Evolutionary conservation across 2,888 invertebrate species (phyloP).

Genomic region (Melitaea athalia): DNA sequence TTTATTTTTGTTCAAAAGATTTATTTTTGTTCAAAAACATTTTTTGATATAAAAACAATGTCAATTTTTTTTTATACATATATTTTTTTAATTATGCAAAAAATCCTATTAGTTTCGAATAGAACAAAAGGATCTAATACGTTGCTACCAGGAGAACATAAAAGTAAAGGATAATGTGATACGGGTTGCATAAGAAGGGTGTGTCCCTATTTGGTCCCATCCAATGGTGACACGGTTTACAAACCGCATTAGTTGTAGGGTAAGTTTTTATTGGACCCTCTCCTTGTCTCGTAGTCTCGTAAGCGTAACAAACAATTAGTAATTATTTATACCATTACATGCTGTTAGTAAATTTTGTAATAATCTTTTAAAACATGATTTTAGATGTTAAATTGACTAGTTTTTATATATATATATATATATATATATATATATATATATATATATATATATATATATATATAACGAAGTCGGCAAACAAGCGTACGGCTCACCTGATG

Average conservation of each 20-base stretch:
- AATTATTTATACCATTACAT: background rate
- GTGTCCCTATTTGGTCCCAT: conserved; percentile 17
- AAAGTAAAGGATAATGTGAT: conserved; percentile 9
- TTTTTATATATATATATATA: background rate
- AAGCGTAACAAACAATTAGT: background rate
- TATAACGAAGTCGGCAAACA: background rate
- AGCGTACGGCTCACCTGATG: too few species aligned
- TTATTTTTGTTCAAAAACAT: too few species aligned
- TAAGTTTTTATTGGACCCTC: conserved; percentile 18
- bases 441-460: background rate
- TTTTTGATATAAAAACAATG: too few species aligned
- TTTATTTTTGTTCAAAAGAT: too few species aligned
- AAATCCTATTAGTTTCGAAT: background rate
- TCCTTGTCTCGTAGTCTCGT: conserved; percentile 1
- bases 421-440: too few species aligned
- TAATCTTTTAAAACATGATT: background rate
- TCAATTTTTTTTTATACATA: too few species aligned
- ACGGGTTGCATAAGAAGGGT: conserved; percentile 14
- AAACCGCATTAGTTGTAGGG: conserved; percentile 12
- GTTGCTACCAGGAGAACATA: conserved; percentile 28
- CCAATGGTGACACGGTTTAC: conserved; percentile 16
- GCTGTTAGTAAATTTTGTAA: background rate
- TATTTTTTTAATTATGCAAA: too few species aligned
- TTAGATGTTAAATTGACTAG: background rate
- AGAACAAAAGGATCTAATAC: conserved; percentile 13